phyloP scores from a whole-genome alignment of 2,113 vertebrate genomes.

The Ciconia maguari region DNA sequence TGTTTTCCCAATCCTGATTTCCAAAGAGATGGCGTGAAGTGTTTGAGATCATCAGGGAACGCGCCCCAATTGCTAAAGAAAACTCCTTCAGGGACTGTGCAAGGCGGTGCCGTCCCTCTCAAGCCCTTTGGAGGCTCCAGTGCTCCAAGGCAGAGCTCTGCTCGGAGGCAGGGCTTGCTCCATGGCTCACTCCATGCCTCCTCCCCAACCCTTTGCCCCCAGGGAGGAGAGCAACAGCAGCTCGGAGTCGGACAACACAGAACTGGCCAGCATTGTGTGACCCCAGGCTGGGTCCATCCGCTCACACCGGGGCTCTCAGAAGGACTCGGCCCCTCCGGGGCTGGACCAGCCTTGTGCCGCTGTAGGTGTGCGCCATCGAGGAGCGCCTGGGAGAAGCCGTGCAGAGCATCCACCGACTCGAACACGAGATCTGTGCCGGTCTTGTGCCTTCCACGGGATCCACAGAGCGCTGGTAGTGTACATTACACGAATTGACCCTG shows the following conservation, averaged over 20 bases:
- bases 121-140: neutral
- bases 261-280: constrained; percentile 80
- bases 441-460: neutral
- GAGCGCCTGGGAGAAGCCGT: neutral
- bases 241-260: constrained; percentile 78
- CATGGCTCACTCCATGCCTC: neutral
- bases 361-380: neutral
- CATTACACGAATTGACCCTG: neutral
- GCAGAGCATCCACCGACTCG: neutral
- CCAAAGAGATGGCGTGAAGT: neutral
- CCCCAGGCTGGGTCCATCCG: fast-evolving
- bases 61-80: neutral
- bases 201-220: neutral
- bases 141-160: neutral
- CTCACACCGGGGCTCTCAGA: neutral
- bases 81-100: fast-evolving
- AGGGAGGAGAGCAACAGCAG: constrained; percentile 71
- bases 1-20: neutral
- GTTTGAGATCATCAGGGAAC: neutral
- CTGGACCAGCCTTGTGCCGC: neutral
- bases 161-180: neutral
- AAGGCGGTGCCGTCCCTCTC: fast-evolving
- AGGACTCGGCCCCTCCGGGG: neutral
- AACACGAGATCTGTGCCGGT: neutral
- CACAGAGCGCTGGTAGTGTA: constrained; percentile 10